phyloP scores from a whole-genome alignment of 2,113 vertebrate genomes.

The Actenoides lindsayi region DNA sequence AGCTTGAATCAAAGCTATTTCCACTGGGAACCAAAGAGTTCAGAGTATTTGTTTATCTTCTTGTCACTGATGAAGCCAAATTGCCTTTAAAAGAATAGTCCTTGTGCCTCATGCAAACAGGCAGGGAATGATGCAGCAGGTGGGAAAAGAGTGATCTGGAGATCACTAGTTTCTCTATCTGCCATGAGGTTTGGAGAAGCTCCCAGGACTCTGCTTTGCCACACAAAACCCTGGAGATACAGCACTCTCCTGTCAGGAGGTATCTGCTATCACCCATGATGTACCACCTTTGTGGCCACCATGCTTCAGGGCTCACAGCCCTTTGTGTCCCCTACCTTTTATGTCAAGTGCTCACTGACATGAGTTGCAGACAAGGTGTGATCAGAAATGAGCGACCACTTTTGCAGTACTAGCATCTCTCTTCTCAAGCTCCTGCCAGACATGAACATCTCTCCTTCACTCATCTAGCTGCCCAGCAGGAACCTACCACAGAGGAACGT shows the following conservation, averaged over 20 bases:
- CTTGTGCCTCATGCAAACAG: not conserved
- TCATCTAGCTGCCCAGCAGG: not conserved
- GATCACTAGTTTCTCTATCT: not conserved
- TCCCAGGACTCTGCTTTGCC: not conserved
- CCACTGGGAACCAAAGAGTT: not conserved
- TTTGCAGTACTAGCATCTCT: not conserved
- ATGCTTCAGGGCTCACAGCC: rapidly evolving
- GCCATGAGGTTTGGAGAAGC: not conserved
- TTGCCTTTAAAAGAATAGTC: conserved; percentile 13
- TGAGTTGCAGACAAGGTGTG: not conserved
- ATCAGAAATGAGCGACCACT: not conserved
- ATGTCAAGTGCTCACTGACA: rapidly evolving
- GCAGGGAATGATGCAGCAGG: not conserved
- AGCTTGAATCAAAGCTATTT: conserved; percentile 14
- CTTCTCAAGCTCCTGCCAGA: not conserved
- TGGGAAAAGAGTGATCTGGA: not conserved
- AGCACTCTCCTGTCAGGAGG: not conserved
- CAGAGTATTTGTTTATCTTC: conserved; percentile 2
- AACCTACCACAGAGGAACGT: not conserved
- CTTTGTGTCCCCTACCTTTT: not conserved
- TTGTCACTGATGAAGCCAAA: conserved; percentile 33
- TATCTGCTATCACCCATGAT: rapidly evolving
- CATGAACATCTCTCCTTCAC: not conserved
- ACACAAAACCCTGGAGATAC: rapidly evolving
- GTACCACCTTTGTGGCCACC: not conserved